Evolutionary conservation across 2,888 invertebrate genomes (phyloP), one percentile per base, ranked within the genome.

Genomic region (Cloeon dipterum): DNA sequence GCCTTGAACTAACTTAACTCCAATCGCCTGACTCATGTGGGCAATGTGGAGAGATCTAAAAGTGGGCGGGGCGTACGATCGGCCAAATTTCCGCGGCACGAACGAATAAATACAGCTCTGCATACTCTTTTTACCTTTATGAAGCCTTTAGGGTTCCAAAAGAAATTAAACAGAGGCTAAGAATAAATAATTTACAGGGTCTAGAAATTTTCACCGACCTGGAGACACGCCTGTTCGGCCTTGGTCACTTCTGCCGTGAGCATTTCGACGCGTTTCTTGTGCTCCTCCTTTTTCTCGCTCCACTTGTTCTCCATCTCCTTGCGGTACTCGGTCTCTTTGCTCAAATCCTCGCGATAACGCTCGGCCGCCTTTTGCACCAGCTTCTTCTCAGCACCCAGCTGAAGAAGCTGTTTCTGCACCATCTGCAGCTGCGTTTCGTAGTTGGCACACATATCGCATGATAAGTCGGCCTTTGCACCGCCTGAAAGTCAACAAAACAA

Each of bases 381-480:
- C 11, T 44, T 43, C 32, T 52, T 41, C 46, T 53, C 49, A 40
- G 54, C 49, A 42, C 52, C 45, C 36, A 52, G 39, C 38, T 52
- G 50, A 32, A 46, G 53, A 40, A 63, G 62, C 38, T 45, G 46
- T 41, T 53, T 50, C 55, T 91, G 85, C 45, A 81, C 70, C 42
- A 70, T 64, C 41, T 85, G 81, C 46, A 89, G 59, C 58, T 83
- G 74, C 42, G 74, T 64, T 63, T 91, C 76, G 55, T 83, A 81
- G 61, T 82, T 77, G 42, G 66, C 66, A 55, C 93, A 94, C 75
- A 85, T 83, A 56, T 76, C 81, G 57, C 93, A 93, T 4, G 57
- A 55, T 38, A 50, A 46, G 10, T 54, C 53, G 20, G 56, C 45
- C 40, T 55, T 55, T 40, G 54, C 55, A 26, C 55, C 43, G 1